Evolutionary conservation across 1,140 invertebrate genomes (phyloP).

Genomic region (Stratiolaelaps scimitus): DNA sequence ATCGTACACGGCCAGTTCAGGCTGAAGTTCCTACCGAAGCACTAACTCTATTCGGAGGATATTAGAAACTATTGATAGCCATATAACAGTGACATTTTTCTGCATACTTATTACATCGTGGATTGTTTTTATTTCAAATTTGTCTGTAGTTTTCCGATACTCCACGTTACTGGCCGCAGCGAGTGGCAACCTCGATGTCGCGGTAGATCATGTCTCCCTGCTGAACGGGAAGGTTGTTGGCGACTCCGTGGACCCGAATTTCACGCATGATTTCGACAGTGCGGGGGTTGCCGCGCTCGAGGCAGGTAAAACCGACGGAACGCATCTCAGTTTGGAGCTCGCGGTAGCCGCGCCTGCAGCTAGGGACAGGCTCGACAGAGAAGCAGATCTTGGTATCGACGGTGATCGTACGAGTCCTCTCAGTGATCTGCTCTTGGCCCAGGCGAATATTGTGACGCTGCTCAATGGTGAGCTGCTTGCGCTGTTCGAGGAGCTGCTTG

Average conservation of each 20-base stretch:
- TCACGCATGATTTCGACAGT: neutral
- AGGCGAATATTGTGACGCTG: conserved; percentile 2
- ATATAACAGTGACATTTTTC: too few relatives aligned
- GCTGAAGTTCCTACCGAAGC: too few relatives aligned
- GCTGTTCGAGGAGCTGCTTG: neutral
- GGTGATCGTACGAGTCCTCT: conserved; percentile 10
- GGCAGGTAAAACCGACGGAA: conserved; percentile 5
- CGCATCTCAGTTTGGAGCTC: neutral
- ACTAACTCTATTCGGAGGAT: too few relatives aligned
- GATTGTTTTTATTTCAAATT: too few relatives aligned
- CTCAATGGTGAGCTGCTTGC: neutral
- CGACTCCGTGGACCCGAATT: neutral
- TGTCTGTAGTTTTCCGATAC: too few relatives aligned
- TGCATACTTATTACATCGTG: too few relatives aligned
- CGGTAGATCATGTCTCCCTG: neutral
- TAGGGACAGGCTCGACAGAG: neutral
- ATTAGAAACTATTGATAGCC: too few relatives aligned
- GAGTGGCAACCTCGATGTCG: conserved; percentile 11
- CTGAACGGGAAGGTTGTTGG: neutral
- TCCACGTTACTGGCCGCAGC: conserved; percentile 4
- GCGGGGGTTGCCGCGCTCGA: neutral
- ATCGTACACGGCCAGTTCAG: too few relatives aligned
- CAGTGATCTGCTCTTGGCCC: neutral
- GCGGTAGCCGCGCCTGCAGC: neutral
- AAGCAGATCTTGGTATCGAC: conserved; percentile 1